These are phyloP conservation scores for Eupithecia subfuscata DNA, from an alignment of 2,888 invertebrate genomes.

Conservation along the genomic window DNA sequence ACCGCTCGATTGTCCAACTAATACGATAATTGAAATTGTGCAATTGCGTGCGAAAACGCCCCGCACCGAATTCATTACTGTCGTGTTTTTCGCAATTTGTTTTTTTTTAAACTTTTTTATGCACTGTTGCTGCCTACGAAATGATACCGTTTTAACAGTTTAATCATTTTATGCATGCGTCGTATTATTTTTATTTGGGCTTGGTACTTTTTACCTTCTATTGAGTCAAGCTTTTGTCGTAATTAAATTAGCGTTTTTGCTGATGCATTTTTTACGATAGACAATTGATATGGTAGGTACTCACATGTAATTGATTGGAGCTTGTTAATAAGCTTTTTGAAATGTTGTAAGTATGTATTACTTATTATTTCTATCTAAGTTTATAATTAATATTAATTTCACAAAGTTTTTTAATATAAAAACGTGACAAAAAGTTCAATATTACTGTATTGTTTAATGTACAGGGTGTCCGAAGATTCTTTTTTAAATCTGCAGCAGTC, in stretches of 20 bases:
- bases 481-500: too few relatives aligned
- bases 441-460: too few relatives aligned
- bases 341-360: too few relatives aligned
- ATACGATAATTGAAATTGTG: conserved; percentile 85
- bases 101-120: conserved; percentile 58
- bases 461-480: too few relatives aligned
- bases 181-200: conserved; percentile 44
- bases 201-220: conserved; percentile 23
- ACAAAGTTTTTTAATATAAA: not conserved
- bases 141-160: conserved; percentile 71
- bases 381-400: not conserved
- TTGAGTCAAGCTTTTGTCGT: conserved; percentile 34
- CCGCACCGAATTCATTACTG: conserved; percentile 79
- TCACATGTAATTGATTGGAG: not conserved
- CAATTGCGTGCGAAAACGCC: conserved; percentile 82
- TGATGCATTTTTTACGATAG: conserved; percentile 26
- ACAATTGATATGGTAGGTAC: not conserved
- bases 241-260: conserved; percentile 25
- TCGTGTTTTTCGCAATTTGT: conserved; percentile 72
- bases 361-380: not conserved
- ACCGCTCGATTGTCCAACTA: conserved; percentile 64
- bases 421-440: not conserved
- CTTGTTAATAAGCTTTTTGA: not conserved
- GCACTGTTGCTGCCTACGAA: conserved; percentile 59
- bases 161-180: conserved; percentile 71